Conservation (phyloP, 2,113 vertebrate genomes). For the Hydrochoerus hydrochaeris region DNA sequence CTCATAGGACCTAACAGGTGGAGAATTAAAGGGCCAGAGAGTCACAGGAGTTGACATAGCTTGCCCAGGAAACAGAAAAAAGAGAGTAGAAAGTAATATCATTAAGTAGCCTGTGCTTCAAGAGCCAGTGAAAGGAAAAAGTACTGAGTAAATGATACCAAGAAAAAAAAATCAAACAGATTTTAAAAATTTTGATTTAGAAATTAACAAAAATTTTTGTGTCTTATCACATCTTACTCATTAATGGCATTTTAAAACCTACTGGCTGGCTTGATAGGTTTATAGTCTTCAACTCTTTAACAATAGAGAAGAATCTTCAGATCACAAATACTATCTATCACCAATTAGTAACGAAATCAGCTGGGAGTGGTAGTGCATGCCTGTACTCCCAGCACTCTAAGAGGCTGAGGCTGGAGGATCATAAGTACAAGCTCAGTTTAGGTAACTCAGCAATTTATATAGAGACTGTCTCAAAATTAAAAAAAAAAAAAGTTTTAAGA, state of each 20-base stretch:
- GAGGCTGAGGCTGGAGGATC: background rate
- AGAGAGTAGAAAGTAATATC: background rate
- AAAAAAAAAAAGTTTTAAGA: background rate
- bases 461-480: background rate
- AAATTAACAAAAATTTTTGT: background rate
- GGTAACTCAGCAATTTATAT: no score
- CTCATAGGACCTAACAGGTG: fast-evolving
- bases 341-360: background rate
- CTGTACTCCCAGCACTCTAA: background rate
- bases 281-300: background rate
- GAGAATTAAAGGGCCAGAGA: background rate
- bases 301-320: background rate
- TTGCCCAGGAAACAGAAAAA: background rate
- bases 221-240: background rate
- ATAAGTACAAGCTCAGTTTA: background rate
- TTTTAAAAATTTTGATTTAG: background rate
- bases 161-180: background rate
- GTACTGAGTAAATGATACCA: background rate
- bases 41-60: background rate
- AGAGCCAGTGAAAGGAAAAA: background rate
- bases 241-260: background rate
- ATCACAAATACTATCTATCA: background rate
- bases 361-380: background rate
- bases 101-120: background rate
- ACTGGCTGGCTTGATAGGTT: background rate